These are phyloP conservation scores for Bettongia penicillata DNA, from an alignment of 2,113 vertebrate genomes.

Conservation along the genomic window DNA sequence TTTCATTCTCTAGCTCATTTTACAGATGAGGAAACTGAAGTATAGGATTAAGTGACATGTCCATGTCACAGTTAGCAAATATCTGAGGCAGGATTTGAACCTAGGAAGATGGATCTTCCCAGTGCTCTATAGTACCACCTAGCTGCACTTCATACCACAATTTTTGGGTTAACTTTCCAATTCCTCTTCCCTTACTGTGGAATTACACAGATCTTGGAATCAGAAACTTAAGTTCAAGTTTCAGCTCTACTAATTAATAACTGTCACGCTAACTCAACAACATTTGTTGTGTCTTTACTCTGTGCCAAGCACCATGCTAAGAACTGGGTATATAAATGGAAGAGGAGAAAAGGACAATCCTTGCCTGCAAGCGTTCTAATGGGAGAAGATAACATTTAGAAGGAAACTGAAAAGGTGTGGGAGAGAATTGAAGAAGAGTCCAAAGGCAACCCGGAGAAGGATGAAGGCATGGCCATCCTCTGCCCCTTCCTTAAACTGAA, in stretches of 20 bases:
- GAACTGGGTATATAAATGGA: neutral
- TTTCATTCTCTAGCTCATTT: neutral
- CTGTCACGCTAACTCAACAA: neutral
- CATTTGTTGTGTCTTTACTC: neutral
- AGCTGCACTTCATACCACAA: neutral
- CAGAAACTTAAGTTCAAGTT: neutral
- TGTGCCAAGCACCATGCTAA: neutral
- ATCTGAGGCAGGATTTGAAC: neutral
- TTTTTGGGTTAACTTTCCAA: neutral
- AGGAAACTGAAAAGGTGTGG: neutral
- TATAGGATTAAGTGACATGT: neutral
- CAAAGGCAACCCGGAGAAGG: neutral
- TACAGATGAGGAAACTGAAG: neutral
- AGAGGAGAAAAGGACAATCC: neutral
- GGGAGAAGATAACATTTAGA: neutral
- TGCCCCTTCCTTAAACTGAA: neutral
- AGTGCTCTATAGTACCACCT: neutral
- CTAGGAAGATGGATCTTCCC: neutral
- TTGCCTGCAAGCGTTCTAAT: neutral
- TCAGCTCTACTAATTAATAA: neutral
- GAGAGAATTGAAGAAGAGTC: neutral
- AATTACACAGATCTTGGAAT: neutral
- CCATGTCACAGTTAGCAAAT: neutral
- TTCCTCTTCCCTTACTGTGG: neutral
- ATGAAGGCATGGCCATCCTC: neutral